Evolutionary conservation across 2,113 vertebrate species (phyloP).

Genomic region (Callocephalon fimbriatum): DNA sequence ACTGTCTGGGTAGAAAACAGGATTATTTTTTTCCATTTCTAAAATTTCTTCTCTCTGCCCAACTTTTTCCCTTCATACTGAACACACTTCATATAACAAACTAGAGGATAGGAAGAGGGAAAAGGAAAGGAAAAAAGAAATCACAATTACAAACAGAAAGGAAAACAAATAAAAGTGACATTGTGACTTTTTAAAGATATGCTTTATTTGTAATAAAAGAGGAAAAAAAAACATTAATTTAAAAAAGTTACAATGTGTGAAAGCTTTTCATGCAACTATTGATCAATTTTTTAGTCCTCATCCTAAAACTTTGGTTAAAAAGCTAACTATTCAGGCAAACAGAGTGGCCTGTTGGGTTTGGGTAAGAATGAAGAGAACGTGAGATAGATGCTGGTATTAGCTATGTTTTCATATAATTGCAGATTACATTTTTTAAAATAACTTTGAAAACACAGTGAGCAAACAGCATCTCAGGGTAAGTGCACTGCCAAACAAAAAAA

Average conservation of each 20-base stretch:
- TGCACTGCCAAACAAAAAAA: not conserved
- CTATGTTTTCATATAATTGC: not conserved
- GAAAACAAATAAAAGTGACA: not conserved
- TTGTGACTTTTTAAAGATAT: not conserved
- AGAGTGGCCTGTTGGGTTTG: not conserved
- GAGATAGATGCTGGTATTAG: not conserved
- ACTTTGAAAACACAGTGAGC: not conserved
- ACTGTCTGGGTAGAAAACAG: not conserved
- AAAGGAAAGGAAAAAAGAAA: not conserved
- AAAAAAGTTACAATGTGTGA: not conserved
- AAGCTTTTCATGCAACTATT: not conserved
- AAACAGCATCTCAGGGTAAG: not conserved
- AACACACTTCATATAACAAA: not conserved
- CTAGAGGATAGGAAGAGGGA: not conserved
- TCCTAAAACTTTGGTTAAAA: not conserved
- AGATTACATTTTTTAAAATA: not conserved
- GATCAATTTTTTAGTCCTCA: not conserved
- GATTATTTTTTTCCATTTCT: fast-evolving
- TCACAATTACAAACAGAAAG: not conserved
- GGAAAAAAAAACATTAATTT: not conserved
- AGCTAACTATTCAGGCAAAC: not conserved
- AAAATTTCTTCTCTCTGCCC: not conserved
- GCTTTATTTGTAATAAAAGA: not conserved
- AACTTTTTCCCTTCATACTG: not conserved
- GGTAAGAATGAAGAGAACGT: not conserved